Conservation (phyloP, 1,140 invertebrate species). For the Sarcophaga peregrina region DNA sequence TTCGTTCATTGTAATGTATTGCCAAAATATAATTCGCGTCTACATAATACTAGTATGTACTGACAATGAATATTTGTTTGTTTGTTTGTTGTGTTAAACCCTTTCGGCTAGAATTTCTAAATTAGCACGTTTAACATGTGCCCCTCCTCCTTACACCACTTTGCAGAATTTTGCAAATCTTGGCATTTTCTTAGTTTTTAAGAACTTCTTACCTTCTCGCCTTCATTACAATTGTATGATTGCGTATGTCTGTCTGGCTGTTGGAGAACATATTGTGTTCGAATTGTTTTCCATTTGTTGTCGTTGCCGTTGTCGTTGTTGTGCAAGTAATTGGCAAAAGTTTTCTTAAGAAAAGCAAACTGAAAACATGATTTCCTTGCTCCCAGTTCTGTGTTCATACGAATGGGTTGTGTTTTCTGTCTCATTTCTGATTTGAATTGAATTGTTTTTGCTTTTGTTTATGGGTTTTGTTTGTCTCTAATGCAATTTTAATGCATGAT, state of each 20-base stretch:
- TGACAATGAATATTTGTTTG: background rate
- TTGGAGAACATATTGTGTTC: slow-evolving; percentile 36
- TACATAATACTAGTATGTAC: no score
- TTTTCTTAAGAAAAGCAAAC: background rate
- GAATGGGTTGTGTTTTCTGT: no score
- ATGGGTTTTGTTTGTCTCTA: slow-evolving; percentile 46
- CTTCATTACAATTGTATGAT: no score
- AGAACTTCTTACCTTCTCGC: background rate
- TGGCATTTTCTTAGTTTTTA: slow-evolving; percentile 16
- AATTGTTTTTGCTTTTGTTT: no score
- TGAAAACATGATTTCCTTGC: slow-evolving; percentile 25
- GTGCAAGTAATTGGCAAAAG: slow-evolving; percentile 49
- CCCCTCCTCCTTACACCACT: background rate
- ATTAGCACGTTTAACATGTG: slow-evolving; percentile 53
- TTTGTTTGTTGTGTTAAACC: slow-evolving; percentile 33
- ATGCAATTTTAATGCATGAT: slow-evolving; percentile 67
- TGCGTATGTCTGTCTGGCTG: no score
- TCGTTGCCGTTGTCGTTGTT: no score
- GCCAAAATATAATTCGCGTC: background rate
- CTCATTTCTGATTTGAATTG: no score
- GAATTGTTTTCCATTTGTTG: slow-evolving; percentile 40
- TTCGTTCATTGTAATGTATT: background rate
- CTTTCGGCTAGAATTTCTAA: slow-evolving; percentile 60
- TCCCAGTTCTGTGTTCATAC: no score
- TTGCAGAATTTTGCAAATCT: background rate